Evolutionary conservation across 2,113 vertebrate genomes (phyloP), one percentile per base, ranked within the genome.

Genomic region (Poeciliopsis occidentalis): DNA sequence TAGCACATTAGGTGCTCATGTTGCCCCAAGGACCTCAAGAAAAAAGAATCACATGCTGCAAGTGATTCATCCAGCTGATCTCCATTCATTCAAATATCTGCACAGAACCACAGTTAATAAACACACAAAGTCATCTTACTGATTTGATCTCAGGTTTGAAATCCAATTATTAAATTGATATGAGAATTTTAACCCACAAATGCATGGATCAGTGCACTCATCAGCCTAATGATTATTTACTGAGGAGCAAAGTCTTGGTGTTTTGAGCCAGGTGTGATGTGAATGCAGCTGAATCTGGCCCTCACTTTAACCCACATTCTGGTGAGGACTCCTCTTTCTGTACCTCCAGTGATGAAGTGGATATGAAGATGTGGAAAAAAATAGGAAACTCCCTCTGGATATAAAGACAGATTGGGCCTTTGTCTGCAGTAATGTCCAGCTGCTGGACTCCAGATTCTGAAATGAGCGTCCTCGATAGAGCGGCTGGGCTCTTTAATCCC

Each of bases 21-120:
- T 81, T 72, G 67, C 71, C 76, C 83, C 51, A 65, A 83, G 75
- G 85, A 83, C 73, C 32, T 77, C 32, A 81, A 82, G 67, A 76
- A 77, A 67, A 29, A 79, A 57, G 44, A 57, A 69, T 30, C 11
- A 11, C 17, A 44, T 64, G 67, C 77, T 72, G 64, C 57, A 37
- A 72, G 31, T 80, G 29, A 29, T 29, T 29, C 29, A 29, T 29
- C 29, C 29, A 29, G 29, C 29, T 29, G 73, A 73, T 82, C 57
- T 82, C 61, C 73, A 64, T 71, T 82, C 60, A 69, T 85, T 76
- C 74, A 79, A 12, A 71, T 64, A 60, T 60, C 67, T 60, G 73
- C 62, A 74, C 44, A 71, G 67, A 75, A 72, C n/a, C 19, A 32
- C n/a, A 47, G 27, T 73, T 70, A 54, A 31, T 66, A 41, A 54